Evolutionary conservation across 2,797 vertebrate genomes (phyloP), one percentile per base, ranked within the genome.

Genomic region (Scarus forsteni): DNA sequence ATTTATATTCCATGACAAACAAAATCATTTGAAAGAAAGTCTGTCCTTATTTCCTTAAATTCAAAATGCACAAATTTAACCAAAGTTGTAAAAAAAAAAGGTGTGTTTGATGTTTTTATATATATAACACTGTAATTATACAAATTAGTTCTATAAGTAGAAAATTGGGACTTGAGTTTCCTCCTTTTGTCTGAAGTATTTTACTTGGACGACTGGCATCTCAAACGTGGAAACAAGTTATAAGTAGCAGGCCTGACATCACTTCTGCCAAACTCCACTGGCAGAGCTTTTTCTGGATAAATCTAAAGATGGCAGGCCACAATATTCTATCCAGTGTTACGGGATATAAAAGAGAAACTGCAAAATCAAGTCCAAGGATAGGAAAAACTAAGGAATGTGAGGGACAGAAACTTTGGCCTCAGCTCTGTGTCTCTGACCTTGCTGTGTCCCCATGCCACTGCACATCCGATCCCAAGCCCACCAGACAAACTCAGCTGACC

Each of bases 381-480:
- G 57, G 74, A 73, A 64, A 40, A 45, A 59, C 48, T 45, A 14
- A 57, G 19, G 51, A 66, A 66, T 59, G 56, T 73, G 52, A 73
- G 36, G 60, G 52, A 71, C 36, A 68, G 35, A 79, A 70, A 70
- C 15, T 15, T 36, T 44, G 54, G 46, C 46, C 6, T 60, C 49
- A n/a, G 53, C 68, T 44, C 67, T 19, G 55, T 60, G 45, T 79
- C 77, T 58, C 38, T 84, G 73, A 77, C 83, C 83, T 73, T 55
- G 51, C 36, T 19, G 57, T 49, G 69, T 81, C 83, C 44, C 54
- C 8, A 35, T 81, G 62, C 70, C 79, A 80, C 57, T 56, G 63
- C 65, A 75, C 60, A 79, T 81, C 77, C 61, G 56, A 90, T 83
- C 65, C 66, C 50, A 43, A 74, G 61, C 11, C 60, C 60, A 61